Evolutionary conservation across 2,888 invertebrate genomes (phyloP).

Genomic region (Brachypalpus laphriformis): DNA sequence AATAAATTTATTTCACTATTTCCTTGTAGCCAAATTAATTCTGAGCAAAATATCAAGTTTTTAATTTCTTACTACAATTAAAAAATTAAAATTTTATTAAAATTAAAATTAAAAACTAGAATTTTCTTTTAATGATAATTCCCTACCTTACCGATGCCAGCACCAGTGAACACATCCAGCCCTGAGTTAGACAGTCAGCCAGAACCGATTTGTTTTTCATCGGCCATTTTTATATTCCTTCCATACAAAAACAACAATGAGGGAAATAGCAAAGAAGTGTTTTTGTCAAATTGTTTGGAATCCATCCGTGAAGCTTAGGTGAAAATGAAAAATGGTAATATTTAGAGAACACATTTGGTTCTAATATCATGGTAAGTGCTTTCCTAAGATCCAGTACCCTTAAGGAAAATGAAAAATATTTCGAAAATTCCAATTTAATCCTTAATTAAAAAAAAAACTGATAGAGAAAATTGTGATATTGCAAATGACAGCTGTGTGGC

Average conservation of each 20-base stretch:
- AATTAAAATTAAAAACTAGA: too few relatives aligned
- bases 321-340: constrained; percentile 62
- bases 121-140: too few relatives aligned
- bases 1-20: too few relatives aligned
- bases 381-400: not conserved
- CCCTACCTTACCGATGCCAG: constrained; percentile 5
- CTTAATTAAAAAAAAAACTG: constrained; percentile 35
- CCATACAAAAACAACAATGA: constrained; percentile 69
- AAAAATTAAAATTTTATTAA: too few relatives aligned
- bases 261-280: constrained; percentile 69
- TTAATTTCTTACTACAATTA: too few relatives aligned
- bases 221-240: constrained; percentile 66
- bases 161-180: not conserved
- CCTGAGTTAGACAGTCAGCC: constrained; percentile 42
- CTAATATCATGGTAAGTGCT: constrained; percentile 45
- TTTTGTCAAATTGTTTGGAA: constrained; percentile 73
- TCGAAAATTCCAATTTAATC: not conserved
- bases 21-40: too few relatives aligned
- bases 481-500: constrained; percentile 74
- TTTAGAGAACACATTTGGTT: constrained; percentile 27
- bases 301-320: constrained; percentile 62
- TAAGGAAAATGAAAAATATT: not conserved
- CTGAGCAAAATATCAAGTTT: too few relatives aligned
- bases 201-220: constrained; percentile 59
- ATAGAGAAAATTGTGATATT: constrained; percentile 69